Conservation (phyloP, 2,888 invertebrate species). For the Tenthredo livida region DNA sequence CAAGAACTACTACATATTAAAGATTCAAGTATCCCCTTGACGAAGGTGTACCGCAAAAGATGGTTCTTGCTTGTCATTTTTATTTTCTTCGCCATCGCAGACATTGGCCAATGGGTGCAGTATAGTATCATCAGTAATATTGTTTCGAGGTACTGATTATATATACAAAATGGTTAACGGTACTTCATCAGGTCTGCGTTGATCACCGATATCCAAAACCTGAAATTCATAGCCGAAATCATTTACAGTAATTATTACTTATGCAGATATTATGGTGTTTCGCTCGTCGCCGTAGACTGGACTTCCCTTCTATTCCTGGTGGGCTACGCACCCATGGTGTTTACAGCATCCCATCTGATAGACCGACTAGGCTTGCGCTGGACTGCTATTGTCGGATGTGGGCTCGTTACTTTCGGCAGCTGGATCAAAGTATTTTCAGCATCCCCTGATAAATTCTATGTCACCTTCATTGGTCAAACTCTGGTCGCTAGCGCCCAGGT, state of each 20-base stretch:
- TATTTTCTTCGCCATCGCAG: conserved; percentile 78
- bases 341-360: conserved; percentile 80
- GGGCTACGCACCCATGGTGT: conserved; percentile 82
- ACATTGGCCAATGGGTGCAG: conserved; percentile 84
- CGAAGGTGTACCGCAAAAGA: conserved; percentile 68
- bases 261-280: conserved; percentile 70
- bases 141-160: conserved; percentile 70
- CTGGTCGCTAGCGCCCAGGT: conserved; percentile 76
- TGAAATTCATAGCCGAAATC: background rate
- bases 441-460: conserved; percentile 81
- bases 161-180: background rate
- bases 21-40: conserved; percentile 10
- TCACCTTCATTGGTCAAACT: conserved; percentile 83
- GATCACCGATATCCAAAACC: background rate
- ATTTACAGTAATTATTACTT: conserved; percentile 59
- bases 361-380: conserved; percentile 76
- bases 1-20: background rate
- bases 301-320: conserved; percentile 83
- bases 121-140: conserved; percentile 81
- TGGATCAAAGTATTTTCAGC: conserved; percentile 83
- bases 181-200: background rate
- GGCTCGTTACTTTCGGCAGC: conserved; percentile 81
- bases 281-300: conserved; percentile 79
- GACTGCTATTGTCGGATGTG: conserved; percentile 79
- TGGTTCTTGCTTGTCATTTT: conserved; percentile 80